phyloP scores from a whole-genome alignment of 2,113 vertebrate species.

The Todiramphus chloris region DNA sequence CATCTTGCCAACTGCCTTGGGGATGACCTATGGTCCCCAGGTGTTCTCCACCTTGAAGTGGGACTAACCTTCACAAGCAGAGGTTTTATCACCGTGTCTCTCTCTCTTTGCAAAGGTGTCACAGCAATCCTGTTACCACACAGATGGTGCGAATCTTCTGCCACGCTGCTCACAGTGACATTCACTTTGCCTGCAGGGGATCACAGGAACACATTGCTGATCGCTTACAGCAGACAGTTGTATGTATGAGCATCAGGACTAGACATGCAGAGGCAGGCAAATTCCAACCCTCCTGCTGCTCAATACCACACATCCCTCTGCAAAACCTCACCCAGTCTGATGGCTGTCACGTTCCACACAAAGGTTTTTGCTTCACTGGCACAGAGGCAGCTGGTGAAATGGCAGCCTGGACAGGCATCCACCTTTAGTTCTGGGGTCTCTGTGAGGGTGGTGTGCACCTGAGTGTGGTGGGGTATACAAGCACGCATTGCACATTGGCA shows the following conservation, averaged over 20 bases:
- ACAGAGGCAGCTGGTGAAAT: conserved; percentile 80
- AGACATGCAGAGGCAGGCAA: neutral
- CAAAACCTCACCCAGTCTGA: conserved; percentile 72
- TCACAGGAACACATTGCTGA: neutral
- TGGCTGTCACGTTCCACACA: conserved; percentile 74
- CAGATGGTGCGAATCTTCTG: conserved; percentile 10
- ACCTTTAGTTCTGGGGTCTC: conserved; percentile 37
- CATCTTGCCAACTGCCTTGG: neutral
- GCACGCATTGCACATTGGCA: neutral
- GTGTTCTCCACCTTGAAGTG: neutral
- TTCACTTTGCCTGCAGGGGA: conserved; percentile 49
- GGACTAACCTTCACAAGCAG: conserved; percentile 74
- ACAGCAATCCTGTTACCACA: conserved; percentile 36
- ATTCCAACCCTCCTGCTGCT: neutral
- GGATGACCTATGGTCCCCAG: neutral
- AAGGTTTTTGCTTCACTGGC: conserved; percentile 73
- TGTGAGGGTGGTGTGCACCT: conserved; percentile 1
- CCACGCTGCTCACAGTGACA: conserved; percentile 22
- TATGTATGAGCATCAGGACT: rapidly evolving
- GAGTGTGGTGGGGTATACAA: neutral
- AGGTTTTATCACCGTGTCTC: conserved; percentile 59
- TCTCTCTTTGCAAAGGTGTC: conserved; percentile 39
- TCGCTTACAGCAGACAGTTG: neutral
- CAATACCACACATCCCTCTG: neutral
- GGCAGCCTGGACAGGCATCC: conserved; percentile 28